Evolutionary conservation across 1,140 invertebrate genomes (phyloP).

Genomic region (Nephila pilipes): DNA sequence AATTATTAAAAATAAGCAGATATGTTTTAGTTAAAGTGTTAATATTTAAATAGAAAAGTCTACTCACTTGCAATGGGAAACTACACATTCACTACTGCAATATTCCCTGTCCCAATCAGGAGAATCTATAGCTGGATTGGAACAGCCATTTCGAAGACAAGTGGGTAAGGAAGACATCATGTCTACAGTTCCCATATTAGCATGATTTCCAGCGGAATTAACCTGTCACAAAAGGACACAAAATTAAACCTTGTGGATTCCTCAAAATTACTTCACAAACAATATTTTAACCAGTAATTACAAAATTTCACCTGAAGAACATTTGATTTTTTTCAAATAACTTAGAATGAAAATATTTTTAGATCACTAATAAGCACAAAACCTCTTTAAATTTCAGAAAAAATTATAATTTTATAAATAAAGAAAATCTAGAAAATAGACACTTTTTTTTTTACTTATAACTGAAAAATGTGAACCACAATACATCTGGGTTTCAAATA

Average conservation of each 20-base stretch:
- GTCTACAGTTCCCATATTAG: constrained; percentile 51
- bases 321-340: background rate
- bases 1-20: background rate
- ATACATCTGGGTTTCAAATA: too few relatives aligned
- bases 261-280: background rate
- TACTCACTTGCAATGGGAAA: constrained; percentile 91
- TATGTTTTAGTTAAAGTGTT: constrained; percentile 27
- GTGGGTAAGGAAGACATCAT: constrained; percentile 75
- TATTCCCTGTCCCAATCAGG: constrained; percentile 98
- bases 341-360: too few relatives aligned
- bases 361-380: too few relatives aligned
- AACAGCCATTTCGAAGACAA: constrained; percentile 94
- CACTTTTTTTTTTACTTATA: too few relatives aligned
- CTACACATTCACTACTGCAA: constrained; percentile 98
- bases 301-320: background rate
- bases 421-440: too few relatives aligned
- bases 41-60: background rate
- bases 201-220: constrained; percentile 54
- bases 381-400: too few relatives aligned
- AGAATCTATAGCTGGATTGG: constrained; percentile 93
- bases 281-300: background rate
- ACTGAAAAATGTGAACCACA: too few relatives aligned
- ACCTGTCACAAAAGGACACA: constrained; percentile 22
- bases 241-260: too few relatives aligned
- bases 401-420: too few relatives aligned